A percentile compares a stretch with the other conserved stretches of the same genome.
Evolutionary conservation across 2,113 vertebrate genomes (phyloP).

Genomic region (Amazona guildingii): DNA sequence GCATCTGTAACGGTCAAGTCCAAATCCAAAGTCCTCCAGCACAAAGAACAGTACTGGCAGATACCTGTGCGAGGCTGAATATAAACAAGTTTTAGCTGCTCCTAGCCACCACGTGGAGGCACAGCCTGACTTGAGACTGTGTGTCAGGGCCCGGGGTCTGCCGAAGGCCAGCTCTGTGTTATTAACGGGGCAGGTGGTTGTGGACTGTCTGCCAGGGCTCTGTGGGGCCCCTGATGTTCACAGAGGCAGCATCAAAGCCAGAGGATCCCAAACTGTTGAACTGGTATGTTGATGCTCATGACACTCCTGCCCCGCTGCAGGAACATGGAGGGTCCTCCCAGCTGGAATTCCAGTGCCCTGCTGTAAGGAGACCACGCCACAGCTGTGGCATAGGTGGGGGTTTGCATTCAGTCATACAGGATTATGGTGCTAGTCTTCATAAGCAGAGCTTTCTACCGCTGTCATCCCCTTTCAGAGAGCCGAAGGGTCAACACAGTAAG

Average conservation of each 20-base stretch:
- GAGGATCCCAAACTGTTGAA: background rate
- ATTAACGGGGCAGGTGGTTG: background rate
- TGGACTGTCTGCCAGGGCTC: background rate
- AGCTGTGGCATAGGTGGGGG: background rate
- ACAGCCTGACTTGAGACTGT: background rate
- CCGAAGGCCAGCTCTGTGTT: background rate
- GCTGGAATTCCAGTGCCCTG: fast-evolving
- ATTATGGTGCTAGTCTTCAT: background rate
- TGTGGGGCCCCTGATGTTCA: background rate
- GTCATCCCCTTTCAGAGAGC: background rate
- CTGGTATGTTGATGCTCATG: background rate
- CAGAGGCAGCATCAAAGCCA: background rate
- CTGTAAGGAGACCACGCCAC: fast-evolving
- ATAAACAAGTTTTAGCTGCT: background rate
- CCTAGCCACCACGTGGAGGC: background rate
- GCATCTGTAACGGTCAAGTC: background rate
- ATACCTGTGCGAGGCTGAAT: background rate
- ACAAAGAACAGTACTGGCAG: background rate
- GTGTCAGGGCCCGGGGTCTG: background rate
- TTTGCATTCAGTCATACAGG: background rate
- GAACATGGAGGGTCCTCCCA: background rate
- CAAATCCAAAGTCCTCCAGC: background rate
- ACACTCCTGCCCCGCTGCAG: background rate
- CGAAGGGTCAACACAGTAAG: background rate
- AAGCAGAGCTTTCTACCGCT: background rate